Conservation (phyloP, 2,888 invertebrate species). For the Brachypalpus laphriformis region DNA sequence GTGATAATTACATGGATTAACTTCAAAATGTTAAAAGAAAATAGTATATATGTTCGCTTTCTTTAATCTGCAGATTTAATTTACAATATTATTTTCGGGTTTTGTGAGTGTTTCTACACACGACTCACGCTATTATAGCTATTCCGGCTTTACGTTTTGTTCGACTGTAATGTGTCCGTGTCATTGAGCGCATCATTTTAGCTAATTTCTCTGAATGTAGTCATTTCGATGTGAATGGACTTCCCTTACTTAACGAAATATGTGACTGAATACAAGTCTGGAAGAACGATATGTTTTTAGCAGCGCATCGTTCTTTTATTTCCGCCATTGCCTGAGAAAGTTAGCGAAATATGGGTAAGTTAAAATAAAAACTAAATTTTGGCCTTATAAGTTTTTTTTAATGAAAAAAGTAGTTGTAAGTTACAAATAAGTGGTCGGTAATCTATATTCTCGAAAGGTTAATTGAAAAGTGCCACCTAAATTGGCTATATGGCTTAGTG, state of each 20-base stretch:
- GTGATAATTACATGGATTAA: no score
- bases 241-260: conserved; percentile 53
- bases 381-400: conserved; percentile 16
- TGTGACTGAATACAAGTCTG: conserved; percentile 46
- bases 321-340: conserved; percentile 83
- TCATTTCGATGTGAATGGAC: conserved; percentile 4
- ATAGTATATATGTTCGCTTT: no score
- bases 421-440: conserved; percentile 7
- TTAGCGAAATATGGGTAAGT: conserved; percentile 82
- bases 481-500: background rate
- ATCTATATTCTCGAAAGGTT: background rate
- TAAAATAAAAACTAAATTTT: conserved; percentile 67
- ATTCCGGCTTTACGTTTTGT: no score
- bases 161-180: no score
- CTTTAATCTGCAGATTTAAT: no score
- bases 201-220: background rate
- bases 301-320: conserved; percentile 80
- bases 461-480: background rate
- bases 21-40: no score
- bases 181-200: no score
- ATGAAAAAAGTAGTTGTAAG: background rate
- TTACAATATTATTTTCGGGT: no score
- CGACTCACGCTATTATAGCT: no score
- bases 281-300: conserved; percentile 66
- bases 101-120: no score